phyloP scores from a whole-genome alignment of 2,888 invertebrate species.

The Epirrita christyi region DNA sequence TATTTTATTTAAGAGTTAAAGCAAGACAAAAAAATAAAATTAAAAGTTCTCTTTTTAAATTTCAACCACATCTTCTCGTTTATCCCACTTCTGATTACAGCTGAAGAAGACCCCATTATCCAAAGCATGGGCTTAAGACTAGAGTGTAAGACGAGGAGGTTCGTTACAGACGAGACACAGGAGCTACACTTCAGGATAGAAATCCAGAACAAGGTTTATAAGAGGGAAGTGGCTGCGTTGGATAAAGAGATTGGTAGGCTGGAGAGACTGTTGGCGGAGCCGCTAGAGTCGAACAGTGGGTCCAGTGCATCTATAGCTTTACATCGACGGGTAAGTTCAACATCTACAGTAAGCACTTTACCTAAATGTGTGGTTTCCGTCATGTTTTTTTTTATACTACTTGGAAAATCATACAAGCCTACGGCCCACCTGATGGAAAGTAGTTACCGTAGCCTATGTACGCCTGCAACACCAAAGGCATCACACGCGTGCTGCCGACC shows the following conservation, averaged over 20 bases:
- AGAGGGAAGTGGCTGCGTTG: conserved; percentile 91
- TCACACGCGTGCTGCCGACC: too few species aligned
- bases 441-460: too few species aligned
- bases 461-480: too few species aligned
- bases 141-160: conserved; percentile 94
- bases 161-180: conserved; percentile 92
- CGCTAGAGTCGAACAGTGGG: conserved; percentile 79
- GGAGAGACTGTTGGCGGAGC: conserved; percentile 88
- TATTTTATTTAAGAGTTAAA: too few species aligned
- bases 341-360: too few species aligned
- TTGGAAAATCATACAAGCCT: too few species aligned
- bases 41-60: neutral
- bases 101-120: conserved; percentile 92
- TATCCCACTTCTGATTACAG: conserved; percentile 51
- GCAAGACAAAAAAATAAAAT: too few species aligned
- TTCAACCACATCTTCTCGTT: neutral
- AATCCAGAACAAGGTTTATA: conserved; percentile 95
- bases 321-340: conserved; percentile 61
- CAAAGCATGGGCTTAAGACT: conserved; percentile 95
- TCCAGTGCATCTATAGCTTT: conserved; percentile 72
- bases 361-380: too few species aligned
- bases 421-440: too few species aligned
- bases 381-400: too few species aligned
- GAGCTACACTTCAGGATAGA: conserved; percentile 94
- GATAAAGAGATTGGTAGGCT: conserved; percentile 91